A percentile compares a stretch with the other conserved stretches of the same genome.
Evolutionary conservation across 2,888 invertebrate species (phyloP).

Genomic region (Camponotus fellah): DNA sequence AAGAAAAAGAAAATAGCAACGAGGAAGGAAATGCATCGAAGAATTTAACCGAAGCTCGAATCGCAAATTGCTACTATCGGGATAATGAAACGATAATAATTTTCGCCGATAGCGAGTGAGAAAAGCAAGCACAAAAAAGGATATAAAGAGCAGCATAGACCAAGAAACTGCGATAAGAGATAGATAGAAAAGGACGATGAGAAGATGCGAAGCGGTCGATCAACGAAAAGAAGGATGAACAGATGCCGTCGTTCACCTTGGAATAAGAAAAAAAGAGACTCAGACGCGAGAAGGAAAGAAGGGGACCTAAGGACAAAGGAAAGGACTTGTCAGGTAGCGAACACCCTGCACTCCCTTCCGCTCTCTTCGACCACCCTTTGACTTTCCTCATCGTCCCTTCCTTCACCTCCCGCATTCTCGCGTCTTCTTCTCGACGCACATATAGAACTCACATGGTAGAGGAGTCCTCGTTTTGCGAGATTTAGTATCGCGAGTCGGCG

Average conservation of each 20-base stretch:
- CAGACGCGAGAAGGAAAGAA: constrained; percentile 33
- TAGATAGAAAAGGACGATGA: constrained; percentile 11
- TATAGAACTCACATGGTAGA: constrained; percentile 26
- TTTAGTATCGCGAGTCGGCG: constrained; percentile 44
- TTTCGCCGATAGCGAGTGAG: constrained; percentile 36
- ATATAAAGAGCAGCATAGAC: not conserved
- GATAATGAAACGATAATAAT: constrained; percentile 54
- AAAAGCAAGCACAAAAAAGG: constrained; percentile 31
- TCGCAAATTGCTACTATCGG: constrained; percentile 54
- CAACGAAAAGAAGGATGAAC: constrained; percentile 54
- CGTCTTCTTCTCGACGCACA: constrained; percentile 23
- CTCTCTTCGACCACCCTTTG: constrained; percentile 62
- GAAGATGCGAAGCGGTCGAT: constrained; percentile 28
- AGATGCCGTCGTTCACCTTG: constrained; percentile 71
- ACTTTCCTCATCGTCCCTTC: constrained; percentile 47
- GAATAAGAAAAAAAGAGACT: constrained; percentile 67
- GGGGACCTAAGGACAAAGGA: constrained; percentile 77
- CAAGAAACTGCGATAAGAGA: constrained; percentile 28
- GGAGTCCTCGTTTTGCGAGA: constrained; percentile 51
- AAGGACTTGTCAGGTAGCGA: constrained; percentile 79
- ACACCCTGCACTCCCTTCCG: constrained; percentile 67
- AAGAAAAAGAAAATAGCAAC: constrained; percentile 31
- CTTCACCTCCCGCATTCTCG: constrained; percentile 38
- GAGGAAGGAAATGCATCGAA: constrained; percentile 35
- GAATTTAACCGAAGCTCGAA: constrained; percentile 46